Conservation (phyloP, 1,140 invertebrate genomes). For the Sweltsa coloradensis region DNA sequence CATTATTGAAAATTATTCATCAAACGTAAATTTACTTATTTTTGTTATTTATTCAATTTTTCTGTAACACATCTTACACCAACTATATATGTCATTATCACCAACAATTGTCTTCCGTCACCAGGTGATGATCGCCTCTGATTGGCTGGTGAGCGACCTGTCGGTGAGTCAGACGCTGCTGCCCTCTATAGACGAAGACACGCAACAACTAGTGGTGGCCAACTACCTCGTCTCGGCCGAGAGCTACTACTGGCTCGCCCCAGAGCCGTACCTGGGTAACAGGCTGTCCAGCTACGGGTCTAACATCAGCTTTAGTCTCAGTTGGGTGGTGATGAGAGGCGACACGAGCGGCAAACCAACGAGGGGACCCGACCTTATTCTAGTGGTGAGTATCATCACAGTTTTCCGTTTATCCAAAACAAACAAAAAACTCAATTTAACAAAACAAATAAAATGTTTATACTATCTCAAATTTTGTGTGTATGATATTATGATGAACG, state of each 20-base stretch:
- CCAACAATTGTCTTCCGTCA: conserved; percentile 22
- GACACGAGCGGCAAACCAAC: conserved; percentile 78
- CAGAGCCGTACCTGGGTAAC: conserved; percentile 57
- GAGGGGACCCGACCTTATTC: conserved; percentile 71
- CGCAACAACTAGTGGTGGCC: conserved; percentile 40
- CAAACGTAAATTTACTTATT: no score
- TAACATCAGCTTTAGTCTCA: conserved; percentile 58
- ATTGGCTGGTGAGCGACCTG: conserved; percentile 51
- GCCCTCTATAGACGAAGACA: conserved; percentile 38
- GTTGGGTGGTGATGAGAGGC: conserved; percentile 76
- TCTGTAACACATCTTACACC: background rate
- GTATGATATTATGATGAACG: no score
- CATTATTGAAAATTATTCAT: no score
- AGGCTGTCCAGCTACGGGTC: conserved; percentile 75
- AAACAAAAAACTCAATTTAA: no score
- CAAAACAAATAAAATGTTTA: no score
- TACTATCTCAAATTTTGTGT: no score
- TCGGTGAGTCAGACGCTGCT: conserved; percentile 34
- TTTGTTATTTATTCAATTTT: conserved; percentile 14
- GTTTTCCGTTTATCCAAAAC: no score
- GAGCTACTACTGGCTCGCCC: conserved; percentile 83
- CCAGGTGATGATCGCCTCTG: conserved; percentile 26
- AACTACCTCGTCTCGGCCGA: conserved; percentile 51
- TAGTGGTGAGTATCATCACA: conserved; percentile 47
- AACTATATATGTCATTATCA: conserved; percentile 1